These are phyloP conservation scores for Cremastobaeus sp. DNA, from an alignment of 2,888 invertebrate species.

Conservation along the genomic window DNA sequence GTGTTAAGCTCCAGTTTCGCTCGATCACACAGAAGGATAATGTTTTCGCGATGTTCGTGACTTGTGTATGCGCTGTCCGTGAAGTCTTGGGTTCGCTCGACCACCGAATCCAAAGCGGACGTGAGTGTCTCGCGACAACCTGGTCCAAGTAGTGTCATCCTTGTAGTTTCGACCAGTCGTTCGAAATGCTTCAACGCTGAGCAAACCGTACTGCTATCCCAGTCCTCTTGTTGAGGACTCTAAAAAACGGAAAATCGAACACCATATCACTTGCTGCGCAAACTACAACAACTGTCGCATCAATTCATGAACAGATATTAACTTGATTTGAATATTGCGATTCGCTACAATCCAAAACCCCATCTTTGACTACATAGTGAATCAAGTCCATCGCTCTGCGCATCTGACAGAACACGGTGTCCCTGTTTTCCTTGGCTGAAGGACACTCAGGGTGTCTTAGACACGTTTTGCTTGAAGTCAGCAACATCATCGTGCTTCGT, in stretches of 20 bases:
- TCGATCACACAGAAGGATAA: conserved; percentile 92
- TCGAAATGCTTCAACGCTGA: conserved; percentile 91
- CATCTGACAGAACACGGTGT: conserved; percentile 99
- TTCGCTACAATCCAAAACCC: conserved; percentile 84
- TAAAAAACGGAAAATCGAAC: conserved; percentile 50
- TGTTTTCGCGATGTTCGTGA: conserved; percentile 97
- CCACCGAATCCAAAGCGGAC: conserved; percentile 91
- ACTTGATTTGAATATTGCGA: conserved; percentile 77
- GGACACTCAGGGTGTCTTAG: conserved; percentile 96
- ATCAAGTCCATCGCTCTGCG: conserved; percentile 97
- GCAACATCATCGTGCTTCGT: conserved; percentile 96
- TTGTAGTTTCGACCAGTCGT: conserved; percentile 90
- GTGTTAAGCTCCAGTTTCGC: conserved; percentile 95
- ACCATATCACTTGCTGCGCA: too few species aligned
- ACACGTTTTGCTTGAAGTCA: conserved; percentile 98
- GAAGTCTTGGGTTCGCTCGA: conserved; percentile 98
- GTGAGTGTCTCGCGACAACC: conserved; percentile 88
- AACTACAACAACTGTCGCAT: too few species aligned
- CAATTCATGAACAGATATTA: too few species aligned
- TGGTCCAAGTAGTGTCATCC: conserved; percentile 87
- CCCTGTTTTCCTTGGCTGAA: conserved; percentile 95
- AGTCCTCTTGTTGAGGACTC: conserved; percentile 81
- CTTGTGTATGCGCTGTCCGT: conserved; percentile 99
- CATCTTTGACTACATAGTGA: conserved; percentile 97
- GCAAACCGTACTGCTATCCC: conserved; percentile 87